Percentiles rank a stretch among this genome's conserved stretches.
phyloP scores from a whole-genome alignment of 1,140 invertebrate species.

The Papilio machaon region DNA sequence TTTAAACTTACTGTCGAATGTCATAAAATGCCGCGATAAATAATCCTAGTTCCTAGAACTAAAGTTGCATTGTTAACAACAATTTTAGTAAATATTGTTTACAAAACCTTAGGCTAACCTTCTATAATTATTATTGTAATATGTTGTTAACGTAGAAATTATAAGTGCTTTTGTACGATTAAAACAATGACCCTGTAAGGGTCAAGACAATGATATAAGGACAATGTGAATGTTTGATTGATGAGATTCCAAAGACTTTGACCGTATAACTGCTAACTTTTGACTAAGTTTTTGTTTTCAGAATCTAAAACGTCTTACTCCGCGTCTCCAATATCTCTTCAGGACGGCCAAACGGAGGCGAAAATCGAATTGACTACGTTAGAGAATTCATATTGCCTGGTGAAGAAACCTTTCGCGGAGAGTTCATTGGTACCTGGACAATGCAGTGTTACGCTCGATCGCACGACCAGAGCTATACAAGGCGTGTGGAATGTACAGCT shows the following conservation, averaged over 20 bases:
- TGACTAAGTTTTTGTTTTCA: conserved; percentile 43
- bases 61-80: background rate
- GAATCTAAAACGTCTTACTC: conserved; percentile 44
- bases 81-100: background rate
- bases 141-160: background rate
- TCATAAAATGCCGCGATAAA: background rate
- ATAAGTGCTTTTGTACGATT: background rate
- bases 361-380: conserved; percentile 56
- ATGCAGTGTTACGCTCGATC: conserved; percentile 63
- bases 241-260: background rate
- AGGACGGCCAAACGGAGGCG: conserved; percentile 54
- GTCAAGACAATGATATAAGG: background rate
- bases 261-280: background rate
- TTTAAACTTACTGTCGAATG: too few species aligned
- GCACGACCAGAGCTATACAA: conserved; percentile 67
- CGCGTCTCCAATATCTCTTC: conserved; percentile 53
- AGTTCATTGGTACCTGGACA: conserved; percentile 54
- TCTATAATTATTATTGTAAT: background rate
- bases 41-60: background rate
- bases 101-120: background rate
- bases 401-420: conserved; percentile 66
- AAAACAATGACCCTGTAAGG: too few species aligned
- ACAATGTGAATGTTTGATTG: background rate
- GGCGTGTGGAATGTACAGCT: conserved; percentile 68
- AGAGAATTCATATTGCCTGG: conserved; percentile 65